Percentiles rank a stretch among this genome's conserved stretches.
These are phyloP conservation scores for Athene cunicularia DNA, from an alignment of 2,113 vertebrate species.

Conservation along the genomic window DNA sequence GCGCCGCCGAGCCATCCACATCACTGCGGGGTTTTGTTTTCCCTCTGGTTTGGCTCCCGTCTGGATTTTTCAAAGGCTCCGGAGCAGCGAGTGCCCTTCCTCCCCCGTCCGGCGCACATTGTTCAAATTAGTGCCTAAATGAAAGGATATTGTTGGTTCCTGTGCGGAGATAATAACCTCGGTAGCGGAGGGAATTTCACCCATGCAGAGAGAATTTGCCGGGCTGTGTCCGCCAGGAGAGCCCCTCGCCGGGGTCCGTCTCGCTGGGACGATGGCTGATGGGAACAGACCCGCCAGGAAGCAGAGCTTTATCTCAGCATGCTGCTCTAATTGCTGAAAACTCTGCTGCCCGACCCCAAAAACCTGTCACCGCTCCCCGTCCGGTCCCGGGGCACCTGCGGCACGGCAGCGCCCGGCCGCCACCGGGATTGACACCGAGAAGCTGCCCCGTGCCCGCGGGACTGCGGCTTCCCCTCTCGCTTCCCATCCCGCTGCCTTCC, in stretches of 20 bases:
- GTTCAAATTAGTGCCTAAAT: constrained; percentile 74
- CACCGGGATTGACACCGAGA: fast-evolving
- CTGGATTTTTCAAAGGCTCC: constrained; percentile 46
- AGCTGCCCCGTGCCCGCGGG: fast-evolving
- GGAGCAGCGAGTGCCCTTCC: not conserved
- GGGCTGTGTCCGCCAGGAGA: constrained; percentile 22
- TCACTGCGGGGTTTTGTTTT: not conserved
- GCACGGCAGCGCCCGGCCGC: fast-evolving
- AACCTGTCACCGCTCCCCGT: not conserved
- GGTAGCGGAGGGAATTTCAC: constrained; percentile 68
- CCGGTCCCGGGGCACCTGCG: not conserved
- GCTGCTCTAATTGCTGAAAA: not conserved
- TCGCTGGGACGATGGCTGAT: not conserved
- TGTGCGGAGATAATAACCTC: constrained; percentile 71
- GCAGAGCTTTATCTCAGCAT: not conserved
- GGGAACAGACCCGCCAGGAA: constrained; percentile 48
- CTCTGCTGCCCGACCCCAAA: constrained; percentile 33
- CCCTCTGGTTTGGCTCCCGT: constrained; percentile 5
- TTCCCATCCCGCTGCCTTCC: not conserved
- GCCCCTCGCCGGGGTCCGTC: constrained; percentile 16
- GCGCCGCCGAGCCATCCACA: fast-evolving
- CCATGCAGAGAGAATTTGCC: constrained; percentile 70
- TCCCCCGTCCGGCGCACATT: constrained; percentile 53
- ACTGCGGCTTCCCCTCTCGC: not conserved
- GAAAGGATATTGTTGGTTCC: constrained; percentile 79